Conservation (phyloP, 2,888 invertebrate species). For the Anoncus sp. region DNA sequence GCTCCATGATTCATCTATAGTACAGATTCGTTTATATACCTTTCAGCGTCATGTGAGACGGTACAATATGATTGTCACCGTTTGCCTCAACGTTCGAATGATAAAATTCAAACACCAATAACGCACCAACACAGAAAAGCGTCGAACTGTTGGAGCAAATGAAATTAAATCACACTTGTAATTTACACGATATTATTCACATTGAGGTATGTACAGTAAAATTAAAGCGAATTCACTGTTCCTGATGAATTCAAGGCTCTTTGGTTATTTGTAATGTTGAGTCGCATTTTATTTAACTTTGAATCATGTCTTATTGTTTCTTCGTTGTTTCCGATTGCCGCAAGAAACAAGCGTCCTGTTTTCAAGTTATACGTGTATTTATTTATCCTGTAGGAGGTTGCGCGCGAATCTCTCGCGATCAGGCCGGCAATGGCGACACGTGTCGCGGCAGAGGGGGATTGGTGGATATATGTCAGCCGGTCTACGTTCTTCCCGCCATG, state of each 20-base stretch:
- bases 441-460: constrained; percentile 48
- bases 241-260: neutral
- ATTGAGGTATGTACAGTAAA: constrained; percentile 1
- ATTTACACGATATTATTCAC: constrained; percentile 8
- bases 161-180: constrained; percentile 12
- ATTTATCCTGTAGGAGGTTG: constrained; percentile 31
- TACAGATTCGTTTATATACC: neutral
- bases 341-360: neutral
- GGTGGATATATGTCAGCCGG: constrained; percentile 45
- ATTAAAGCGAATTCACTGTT: constrained; percentile 6
- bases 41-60: neutral
- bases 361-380: constrained; percentile 18
- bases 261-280: neutral
- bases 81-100: constrained; percentile 15
- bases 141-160: constrained; percentile 10
- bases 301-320: neutral
- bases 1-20: neutral
- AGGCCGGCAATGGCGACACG: constrained; percentile 61
- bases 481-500: constrained; percentile 57
- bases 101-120: constrained; percentile 12
- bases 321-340: neutral
- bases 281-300: neutral
- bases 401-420: constrained; percentile 43
- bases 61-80: constrained; percentile 16
- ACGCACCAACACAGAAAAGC: constrained; percentile 39